Percentiles rank a stretch among this genome's conserved stretches.
Conservation (phyloP, 2,113 vertebrate genomes). For the Phylloscopus trochilus region DNA sequence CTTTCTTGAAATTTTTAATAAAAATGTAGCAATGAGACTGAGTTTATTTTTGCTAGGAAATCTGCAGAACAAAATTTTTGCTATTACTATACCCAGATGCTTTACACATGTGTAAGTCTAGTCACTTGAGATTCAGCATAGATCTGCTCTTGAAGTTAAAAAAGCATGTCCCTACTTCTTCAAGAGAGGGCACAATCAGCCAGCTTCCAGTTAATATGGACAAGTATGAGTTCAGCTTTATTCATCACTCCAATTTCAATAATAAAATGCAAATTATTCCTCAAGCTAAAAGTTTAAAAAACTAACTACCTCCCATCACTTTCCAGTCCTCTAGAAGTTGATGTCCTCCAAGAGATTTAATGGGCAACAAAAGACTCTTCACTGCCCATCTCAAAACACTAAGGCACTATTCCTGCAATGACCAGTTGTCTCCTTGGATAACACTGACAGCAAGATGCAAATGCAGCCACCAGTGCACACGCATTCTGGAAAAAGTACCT, state of each 20-base stretch:
- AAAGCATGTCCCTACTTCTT: neutral
- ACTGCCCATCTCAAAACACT: neutral
- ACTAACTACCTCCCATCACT: neutral
- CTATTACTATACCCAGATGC: neutral
- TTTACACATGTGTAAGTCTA: neutral
- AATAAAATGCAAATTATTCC: neutral
- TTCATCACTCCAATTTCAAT: neutral
- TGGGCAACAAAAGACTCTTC: neutral
- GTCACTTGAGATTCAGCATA: neutral
- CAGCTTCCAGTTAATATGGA: neutral
- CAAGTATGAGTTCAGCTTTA: neutral
- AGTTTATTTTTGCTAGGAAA: neutral
- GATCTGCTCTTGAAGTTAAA: neutral
- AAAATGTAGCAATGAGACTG: neutral
- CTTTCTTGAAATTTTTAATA: neutral
- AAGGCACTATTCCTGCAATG: neutral
- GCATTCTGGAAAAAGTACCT: neutral
- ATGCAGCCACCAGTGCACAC: neutral
- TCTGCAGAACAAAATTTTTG: neutral
- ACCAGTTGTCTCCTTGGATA: neutral
- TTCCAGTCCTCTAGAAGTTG: neutral
- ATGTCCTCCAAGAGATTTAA: neutral
- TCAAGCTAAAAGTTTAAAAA: neutral
- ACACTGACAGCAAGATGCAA: neutral
- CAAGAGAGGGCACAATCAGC: neutral